Evolutionary conservation across 2,797 vertebrate species (phyloP).

Genomic region (Rhinella marina): DNA sequence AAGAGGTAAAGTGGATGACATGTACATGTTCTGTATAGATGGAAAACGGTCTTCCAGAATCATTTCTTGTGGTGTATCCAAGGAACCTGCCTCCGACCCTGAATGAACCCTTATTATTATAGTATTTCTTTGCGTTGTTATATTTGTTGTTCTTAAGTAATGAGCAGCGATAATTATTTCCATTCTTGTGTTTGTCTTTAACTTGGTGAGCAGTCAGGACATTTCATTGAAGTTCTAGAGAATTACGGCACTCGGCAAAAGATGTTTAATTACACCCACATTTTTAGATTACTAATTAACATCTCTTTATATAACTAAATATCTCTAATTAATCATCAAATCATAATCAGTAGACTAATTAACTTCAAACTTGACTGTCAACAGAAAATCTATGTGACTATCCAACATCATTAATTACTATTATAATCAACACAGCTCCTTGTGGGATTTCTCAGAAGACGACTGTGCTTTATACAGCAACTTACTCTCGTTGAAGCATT

Average conservation of each 20-base stretch:
- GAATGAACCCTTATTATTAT: neutral
- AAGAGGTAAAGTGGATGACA: too few relatives aligned
- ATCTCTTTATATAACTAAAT: conserved; percentile 98
- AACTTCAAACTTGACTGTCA: conserved; percentile 98
- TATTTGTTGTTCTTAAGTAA: conserved; percentile 21
- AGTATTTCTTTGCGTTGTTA: neutral
- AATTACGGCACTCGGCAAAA: conserved; percentile 60
- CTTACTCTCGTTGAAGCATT: conserved; percentile 69
- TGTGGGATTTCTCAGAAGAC: conserved; percentile 90
- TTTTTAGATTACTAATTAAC: conserved; percentile 99
- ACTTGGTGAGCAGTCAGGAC: conserved; percentile 49
- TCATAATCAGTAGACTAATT: conserved; percentile 97
- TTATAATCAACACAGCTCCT: conserved; percentile 95
- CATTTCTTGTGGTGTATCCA: neutral
- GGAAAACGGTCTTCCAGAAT: neutral
- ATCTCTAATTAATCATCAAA: conserved; percentile 99
- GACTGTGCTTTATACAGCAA: conserved; percentile 79
- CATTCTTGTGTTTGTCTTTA: conserved; percentile 38
- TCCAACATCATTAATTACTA: conserved; percentile 96
- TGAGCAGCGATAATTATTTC: conserved; percentile 31
- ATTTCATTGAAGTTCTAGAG: conserved; percentile 56
- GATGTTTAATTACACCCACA: conserved; percentile 86
- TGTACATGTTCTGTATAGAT: neutral
- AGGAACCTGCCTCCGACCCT: neutral
- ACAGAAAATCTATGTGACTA: conserved; percentile 96